Evolutionary conservation across 2,888 invertebrate genomes (phyloP).

Genomic region (Lordiphosa fenestrarum): DNA sequence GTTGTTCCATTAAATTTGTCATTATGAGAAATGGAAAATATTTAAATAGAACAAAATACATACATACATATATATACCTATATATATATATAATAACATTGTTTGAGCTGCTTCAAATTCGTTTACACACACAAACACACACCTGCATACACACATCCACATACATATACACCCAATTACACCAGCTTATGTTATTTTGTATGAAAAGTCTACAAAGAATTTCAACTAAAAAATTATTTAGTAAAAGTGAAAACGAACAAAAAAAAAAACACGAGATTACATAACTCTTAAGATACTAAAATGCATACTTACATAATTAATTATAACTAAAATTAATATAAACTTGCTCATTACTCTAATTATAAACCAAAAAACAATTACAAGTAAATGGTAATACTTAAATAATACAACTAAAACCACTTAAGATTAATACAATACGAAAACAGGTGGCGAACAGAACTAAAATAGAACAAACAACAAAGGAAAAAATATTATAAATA

Average conservation of each 20-base stretch:
- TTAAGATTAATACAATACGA: conserved; percentile 50
- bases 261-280: conserved; percentile 20
- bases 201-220: conserved; percentile 59
- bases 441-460: conserved; percentile 49
- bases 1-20: conserved; percentile 71
- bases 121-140: conserved; percentile 17
- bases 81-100: conserved; percentile 24
- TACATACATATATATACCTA: conserved; percentile 16
- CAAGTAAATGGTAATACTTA: conserved; percentile 63
- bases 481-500: conserved; percentile 46
- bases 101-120: conserved; percentile 41
- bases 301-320: conserved; percentile 58
- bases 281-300: conserved; percentile 52
- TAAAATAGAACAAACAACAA: conserved; percentile 31
- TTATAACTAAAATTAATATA: conserved; percentile 58
- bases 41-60: conserved; percentile 36
- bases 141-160: conserved; percentile 17
- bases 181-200: conserved; percentile 60
- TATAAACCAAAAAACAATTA: conserved; percentile 46
- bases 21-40: conserved; percentile 51
- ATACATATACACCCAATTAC: conserved; percentile 38
- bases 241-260: conserved; percentile 26
- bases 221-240: conserved; percentile 44
- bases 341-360: conserved; percentile 72
- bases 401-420: conserved; percentile 56